Base-by-base conservation (phyloP, 2,113 vertebrate genomes). In the Gopherus flavomarginatus region DNA sequence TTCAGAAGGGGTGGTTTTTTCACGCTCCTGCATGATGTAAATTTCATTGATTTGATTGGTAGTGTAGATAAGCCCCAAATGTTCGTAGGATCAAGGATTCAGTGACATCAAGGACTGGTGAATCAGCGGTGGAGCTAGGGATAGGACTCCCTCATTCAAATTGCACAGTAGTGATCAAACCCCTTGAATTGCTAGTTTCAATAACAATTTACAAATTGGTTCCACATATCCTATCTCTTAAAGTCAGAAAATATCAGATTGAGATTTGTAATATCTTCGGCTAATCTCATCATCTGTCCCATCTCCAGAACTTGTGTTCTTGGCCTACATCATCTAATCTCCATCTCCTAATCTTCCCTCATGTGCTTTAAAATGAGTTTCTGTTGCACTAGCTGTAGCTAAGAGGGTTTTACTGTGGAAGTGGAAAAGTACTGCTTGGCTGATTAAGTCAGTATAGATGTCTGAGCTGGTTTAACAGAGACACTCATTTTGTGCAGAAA, bases 381-480 rank as follows among this genome's bases (percentile, higher is more conserved):
- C 86, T 96, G 50, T 96, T 97, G 90, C 93, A 85, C 92, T 94
- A 95, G 80, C 72, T 22, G 35, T 87, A 91, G 85, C 69, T 59
- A 86, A 94, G 49, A 93, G 1, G 10, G 6, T 92, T 93, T 95
- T 62, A 53, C 92, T 65, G 81, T 96, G 53, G 57, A 88, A 96
- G 56, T 95, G 97, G 97, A 96, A 97, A 97, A 97, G 81, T 96
- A 90, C 93, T 89, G 82, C 78, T 80, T 83, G 80, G 91, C 89
- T 82, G n/a, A 62, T 53, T 56, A 92, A 49, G 44, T 9, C 2
- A 79, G 91, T 92, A 86, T 87, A 87, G 52, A 89, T 86, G 47
- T 56, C 85, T 47, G 83, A 79, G 69, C 85, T 86, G 85, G 19
- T 19, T 29, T 90, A 83, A 57, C 69, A 62, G 38, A 90, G 21